Evolutionary conservation across 2,888 invertebrate genomes (phyloP).

Genomic region (Crepidodera aurea): DNA sequence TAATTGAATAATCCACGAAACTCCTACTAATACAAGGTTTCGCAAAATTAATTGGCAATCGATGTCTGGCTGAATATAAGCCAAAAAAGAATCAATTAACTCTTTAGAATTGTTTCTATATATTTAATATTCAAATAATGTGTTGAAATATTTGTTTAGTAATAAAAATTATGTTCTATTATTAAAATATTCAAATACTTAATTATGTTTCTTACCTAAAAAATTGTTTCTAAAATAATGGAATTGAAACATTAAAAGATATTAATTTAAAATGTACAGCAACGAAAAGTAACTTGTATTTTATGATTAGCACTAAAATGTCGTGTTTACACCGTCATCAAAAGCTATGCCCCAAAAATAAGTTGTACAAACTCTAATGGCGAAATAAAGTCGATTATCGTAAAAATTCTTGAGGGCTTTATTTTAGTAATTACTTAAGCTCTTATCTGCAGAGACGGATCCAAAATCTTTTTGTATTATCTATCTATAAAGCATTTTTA

Average conservation of each 20-base stretch:
- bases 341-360: conserved; percentile 46
- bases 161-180: no score
- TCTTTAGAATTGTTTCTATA: no score
- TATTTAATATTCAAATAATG: no score
- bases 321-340: conserved; percentile 45
- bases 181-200: no score
- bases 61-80: no score
- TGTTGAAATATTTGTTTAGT: no score
- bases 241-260: conserved; percentile 13
- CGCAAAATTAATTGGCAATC: no score
- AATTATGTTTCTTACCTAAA: no score
- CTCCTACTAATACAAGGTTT: no score
- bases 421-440: conserved; percentile 52
- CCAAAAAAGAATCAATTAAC: no score
- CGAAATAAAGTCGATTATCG: conserved; percentile 28
- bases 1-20: no score
- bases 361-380: conserved; percentile 32
- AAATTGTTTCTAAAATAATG: background rate
- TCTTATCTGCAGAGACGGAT: conserved; percentile 39
- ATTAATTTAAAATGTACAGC: conserved; percentile 19
- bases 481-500: background rate
- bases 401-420: conserved; percentile 39
- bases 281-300: conserved; percentile 11
- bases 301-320: conserved; percentile 42
- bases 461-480: background rate